Percentiles rank a stretch among this genome's conserved stretches.
phyloP scores from a whole-genome alignment of 2,113 vertebrate species.

The Carassius auratus region DNA sequence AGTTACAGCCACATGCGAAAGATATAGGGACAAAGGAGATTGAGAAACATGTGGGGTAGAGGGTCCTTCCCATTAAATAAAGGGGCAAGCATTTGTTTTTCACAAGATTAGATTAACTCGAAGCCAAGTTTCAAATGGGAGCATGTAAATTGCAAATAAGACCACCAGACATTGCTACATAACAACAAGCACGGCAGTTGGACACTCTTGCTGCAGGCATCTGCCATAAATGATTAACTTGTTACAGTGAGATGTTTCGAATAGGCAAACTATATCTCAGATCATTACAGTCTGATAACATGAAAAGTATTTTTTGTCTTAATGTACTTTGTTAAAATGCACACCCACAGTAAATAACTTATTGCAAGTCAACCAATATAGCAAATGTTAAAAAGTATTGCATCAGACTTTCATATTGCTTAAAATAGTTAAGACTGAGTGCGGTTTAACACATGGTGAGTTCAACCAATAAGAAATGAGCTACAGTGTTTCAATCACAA shows the following conservation, averaged over 20 bases:
- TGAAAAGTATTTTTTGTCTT: background rate
- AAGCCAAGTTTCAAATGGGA: background rate
- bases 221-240: background rate
- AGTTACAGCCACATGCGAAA: constrained; percentile 18
- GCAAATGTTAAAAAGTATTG: too few species aligned
- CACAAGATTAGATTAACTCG: constrained; percentile 11
- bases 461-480: background rate
- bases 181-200: background rate
- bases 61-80: background rate
- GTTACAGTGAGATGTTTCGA: background rate
- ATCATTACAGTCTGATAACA: background rate
- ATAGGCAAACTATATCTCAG: too few species aligned
- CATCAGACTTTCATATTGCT: background rate
- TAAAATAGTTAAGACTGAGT: background rate
- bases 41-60: background rate
- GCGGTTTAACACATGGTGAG: background rate
- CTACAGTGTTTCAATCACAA: too few species aligned
- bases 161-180: constrained; percentile 18
- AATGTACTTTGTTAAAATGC: background rate
- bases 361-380: too few species aligned
- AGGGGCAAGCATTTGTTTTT: constrained; percentile 31
- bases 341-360: too few species aligned
- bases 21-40: constrained; percentile 25
- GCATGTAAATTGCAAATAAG: constrained; percentile 30
- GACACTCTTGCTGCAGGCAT: background rate